Base-by-base conservation (phyloP, 1,140 invertebrate genomes). In the Lepeophtheirus salmonis region DNA sequence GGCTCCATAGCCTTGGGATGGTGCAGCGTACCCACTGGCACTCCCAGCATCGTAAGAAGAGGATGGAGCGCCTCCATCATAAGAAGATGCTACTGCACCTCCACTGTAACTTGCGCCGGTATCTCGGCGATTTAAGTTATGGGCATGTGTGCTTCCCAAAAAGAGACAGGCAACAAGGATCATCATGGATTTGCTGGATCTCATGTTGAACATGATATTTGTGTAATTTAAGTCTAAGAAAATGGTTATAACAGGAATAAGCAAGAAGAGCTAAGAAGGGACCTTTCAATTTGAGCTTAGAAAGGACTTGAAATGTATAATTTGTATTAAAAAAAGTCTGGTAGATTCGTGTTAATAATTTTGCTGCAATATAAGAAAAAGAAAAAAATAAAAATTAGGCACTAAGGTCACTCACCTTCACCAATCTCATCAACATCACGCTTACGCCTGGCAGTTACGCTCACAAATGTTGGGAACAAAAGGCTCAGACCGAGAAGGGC, bases 391-490 rank as follows among this genome's bases (percentile, higher is more conserved):
- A 10, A 10, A 41, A n/a, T 10, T 6, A 41, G 30, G 30, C 30
- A 6, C n/a, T 41, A n/a, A n/a, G n/a, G n/a, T 41, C 6, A 41
- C 30, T 41, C 30, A 41, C 30, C 30, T 41, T 41, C 30, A 41
- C 30, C 30, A 41, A 41, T 41, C 30, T 41, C 30, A 41, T 41
- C 30, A n/a, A 41, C 30, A 41, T 30, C 16, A 13, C 48, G 26
- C 49, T 24, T 50, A 14, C 57, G 57, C 18, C 23, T 26, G 30
- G 57, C 30, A 21, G 30, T 21, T 10, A 60, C 21, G 57, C 21
- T 30, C 49, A 60, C 57, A 22, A 20, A 60, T 4, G 57, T 60
- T 24, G 57, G 57, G 57, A 60, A 60, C 23, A 60, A 30, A 16
- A 60, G 57, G 48, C 21, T 30, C 13, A 60, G 49, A 23, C 57